Evolutionary conservation across 2,113 vertebrate species (phyloP).

Genomic region (Sinocyclocheilus grahami): DNA sequence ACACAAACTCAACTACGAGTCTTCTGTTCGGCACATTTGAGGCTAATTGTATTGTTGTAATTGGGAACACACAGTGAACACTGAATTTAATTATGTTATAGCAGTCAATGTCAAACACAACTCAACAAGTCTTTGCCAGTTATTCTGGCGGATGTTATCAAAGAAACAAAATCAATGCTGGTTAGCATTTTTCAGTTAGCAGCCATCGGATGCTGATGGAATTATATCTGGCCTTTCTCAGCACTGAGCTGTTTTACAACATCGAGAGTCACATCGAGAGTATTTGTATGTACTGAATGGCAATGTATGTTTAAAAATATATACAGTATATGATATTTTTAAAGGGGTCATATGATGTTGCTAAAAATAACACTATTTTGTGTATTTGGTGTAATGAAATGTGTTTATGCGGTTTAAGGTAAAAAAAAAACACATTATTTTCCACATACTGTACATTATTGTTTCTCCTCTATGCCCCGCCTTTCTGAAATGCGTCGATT

Average conservation of each 20-base stretch:
- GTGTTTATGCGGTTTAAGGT: too few relatives aligned
- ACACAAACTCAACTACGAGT: constrained; percentile 31
- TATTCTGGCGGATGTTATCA: constrained; percentile 59
- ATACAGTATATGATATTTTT: background rate
- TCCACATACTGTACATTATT: too few relatives aligned
- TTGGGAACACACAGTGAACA: constrained; percentile 37
- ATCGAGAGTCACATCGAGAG: background rate
- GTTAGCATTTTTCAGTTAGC: constrained; percentile 42
- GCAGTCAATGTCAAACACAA: constrained; percentile 25
- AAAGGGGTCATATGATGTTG: too few relatives aligned
- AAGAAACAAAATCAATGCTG: constrained; percentile 61
- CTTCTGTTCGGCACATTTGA: constrained; percentile 42
- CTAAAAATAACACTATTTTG: too few relatives aligned
- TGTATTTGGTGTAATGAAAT: too few relatives aligned
- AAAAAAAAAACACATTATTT: too few relatives aligned
- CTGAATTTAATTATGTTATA: constrained; percentile 43
- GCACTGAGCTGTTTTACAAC: background rate
- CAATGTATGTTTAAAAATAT: background rate
- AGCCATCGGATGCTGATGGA: background rate
- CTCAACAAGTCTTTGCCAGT: constrained; percentile 39
- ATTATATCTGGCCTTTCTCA: background rate
- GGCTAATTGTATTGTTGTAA: constrained; percentile 54
- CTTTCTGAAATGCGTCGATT: too few relatives aligned
- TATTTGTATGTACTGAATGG: background rate
- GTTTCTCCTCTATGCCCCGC: too few relatives aligned